Base-by-base conservation (phyloP, 2,113 vertebrate genomes). In the Helogale parvula region DNA sequence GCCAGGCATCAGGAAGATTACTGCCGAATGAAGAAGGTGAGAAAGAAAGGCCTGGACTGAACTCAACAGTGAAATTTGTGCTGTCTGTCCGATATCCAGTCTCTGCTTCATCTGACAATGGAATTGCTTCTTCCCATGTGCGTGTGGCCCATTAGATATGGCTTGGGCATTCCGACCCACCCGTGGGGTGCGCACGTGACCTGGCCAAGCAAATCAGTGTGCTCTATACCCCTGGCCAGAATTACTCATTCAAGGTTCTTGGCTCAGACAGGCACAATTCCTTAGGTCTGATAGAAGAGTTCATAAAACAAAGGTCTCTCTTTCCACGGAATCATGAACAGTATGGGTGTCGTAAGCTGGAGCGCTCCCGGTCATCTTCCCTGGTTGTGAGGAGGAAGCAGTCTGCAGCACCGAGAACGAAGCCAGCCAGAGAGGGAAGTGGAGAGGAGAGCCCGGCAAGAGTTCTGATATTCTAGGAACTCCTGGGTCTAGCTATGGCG, bases 121-220 rank as follows among this genome's bases (percentile, higher is more conserved):
- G 63, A 57, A 54, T 54, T n/a, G 15, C 66, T 35, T 15, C 38
- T 66, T 81, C 35, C 65, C 29, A 52, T 0, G 57, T 31, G 45
- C 35, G 41, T 13, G 45, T 16, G n/a, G 23, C 74, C 52, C 41
- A 66, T 16, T 3, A 82, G 74, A 27, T 29, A 80, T 0, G 19
- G 63, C 12, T 38, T 38, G 63, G 50, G 68, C 82, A 79, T 65
- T 74, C 86, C 35, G 45, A 60, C 27, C 14, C 31, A 38, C 35
- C 50, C 38, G 0, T 0, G 2, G 57, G 54, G 66, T 31, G 10
- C 33, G 57, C 33, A 23, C 2, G 1, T 21, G 83, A 23, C 8
- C 38, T 65, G 77, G 41, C 27, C 60, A 16, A 52, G 72, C 19
- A 33, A 35, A 38, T 50, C 19, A 50, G 63, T 7, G 8, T 21